A percentile compares a stretch with the other conserved stretches of the same genome.
Evolutionary conservation across 2,888 invertebrate genomes (phyloP).

Genomic region (Aphelenchoides bicaudatus): DNA sequence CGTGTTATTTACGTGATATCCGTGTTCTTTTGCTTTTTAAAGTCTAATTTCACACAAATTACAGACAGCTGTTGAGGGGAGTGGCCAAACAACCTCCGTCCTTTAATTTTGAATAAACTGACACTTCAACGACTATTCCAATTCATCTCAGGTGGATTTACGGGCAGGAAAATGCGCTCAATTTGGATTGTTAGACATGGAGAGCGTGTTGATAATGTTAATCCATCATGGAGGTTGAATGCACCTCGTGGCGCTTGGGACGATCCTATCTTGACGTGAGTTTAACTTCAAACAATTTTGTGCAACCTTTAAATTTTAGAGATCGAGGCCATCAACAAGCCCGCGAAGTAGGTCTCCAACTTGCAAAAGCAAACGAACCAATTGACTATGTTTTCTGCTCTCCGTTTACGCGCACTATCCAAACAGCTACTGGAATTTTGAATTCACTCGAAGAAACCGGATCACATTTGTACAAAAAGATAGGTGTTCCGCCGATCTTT

Average conservation of each 20-base stretch:
- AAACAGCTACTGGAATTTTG: slow-evolving; percentile 41
- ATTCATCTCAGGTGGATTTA: too few relatives aligned
- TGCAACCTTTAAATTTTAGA: slow-evolving; percentile 28
- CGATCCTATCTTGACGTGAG: slow-evolving; percentile 52
- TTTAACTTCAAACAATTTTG: neutral
- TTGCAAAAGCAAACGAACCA: slow-evolving; percentile 34
- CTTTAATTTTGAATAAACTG: too few relatives aligned
- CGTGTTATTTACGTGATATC: too few relatives aligned
- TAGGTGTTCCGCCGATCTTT: slow-evolving; percentile 33
- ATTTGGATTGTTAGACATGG: slow-evolving; percentile 57
- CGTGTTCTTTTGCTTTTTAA: too few relatives aligned
- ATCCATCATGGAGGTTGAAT: slow-evolving; percentile 40
- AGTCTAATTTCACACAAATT: too few relatives aligned
- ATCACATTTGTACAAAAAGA: neutral
- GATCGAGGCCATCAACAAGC: slow-evolving; percentile 51
- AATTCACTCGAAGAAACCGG: neutral
- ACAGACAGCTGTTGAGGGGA: too few relatives aligned
- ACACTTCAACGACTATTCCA: too few relatives aligned
- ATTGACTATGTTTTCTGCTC: slow-evolving; percentile 50
- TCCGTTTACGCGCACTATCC: slow-evolving; percentile 55
- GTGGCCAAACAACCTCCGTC: too few relatives aligned
- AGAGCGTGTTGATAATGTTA: slow-evolving; percentile 54
- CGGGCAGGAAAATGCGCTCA: slow-evolving; percentile 62
- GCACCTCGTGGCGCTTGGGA: slow-evolving; percentile 44
- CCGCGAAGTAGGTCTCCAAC: slow-evolving; percentile 43